Conservation (phyloP, 2,797 vertebrate genomes). For the Benthosema pterotum region DNA sequence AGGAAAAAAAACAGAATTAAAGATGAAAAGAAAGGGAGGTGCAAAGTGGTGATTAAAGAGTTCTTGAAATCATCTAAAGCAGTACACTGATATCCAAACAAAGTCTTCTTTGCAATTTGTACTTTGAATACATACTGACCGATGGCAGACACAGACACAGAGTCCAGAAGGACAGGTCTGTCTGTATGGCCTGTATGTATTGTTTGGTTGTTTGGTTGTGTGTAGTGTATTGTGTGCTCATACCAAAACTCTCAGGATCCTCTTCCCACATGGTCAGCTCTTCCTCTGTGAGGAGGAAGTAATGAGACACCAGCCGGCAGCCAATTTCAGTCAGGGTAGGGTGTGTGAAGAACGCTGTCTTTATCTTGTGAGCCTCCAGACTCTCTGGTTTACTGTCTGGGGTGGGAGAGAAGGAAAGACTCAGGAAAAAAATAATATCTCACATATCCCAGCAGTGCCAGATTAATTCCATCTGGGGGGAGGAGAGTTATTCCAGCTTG, state of each 20-base stretch:
- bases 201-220: constrained; percentile 10
- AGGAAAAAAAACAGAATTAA: not conserved
- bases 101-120: no score
- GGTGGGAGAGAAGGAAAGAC: constrained; percentile 21
- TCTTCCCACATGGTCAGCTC: constrained; percentile 98
- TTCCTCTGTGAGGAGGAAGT: constrained; percentile 93
- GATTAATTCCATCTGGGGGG: no score
- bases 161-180: not conserved
- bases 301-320: constrained; percentile 92
- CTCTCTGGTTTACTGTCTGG: constrained; percentile 94
- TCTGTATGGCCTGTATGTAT: constrained; percentile 1
- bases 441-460: no score
- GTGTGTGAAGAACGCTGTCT: constrained; percentile 93
- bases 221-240: constrained; percentile 15
- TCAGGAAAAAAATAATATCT: not conserved
- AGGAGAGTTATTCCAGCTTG: no score
- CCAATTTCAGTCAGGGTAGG: constrained; percentile 95
- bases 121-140: no score
- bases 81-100: no score
- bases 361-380: constrained; percentile 96
- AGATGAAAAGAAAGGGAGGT: not conserved
- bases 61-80: no score
- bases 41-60: not conserved
- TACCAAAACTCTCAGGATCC: constrained; percentile 98
- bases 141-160: no score